Percentiles rank a stretch among this genome's conserved stretches.
phyloP scores from a whole-genome alignment of 2,888 invertebrate genomes.

The Bugulina stolonifera region DNA sequence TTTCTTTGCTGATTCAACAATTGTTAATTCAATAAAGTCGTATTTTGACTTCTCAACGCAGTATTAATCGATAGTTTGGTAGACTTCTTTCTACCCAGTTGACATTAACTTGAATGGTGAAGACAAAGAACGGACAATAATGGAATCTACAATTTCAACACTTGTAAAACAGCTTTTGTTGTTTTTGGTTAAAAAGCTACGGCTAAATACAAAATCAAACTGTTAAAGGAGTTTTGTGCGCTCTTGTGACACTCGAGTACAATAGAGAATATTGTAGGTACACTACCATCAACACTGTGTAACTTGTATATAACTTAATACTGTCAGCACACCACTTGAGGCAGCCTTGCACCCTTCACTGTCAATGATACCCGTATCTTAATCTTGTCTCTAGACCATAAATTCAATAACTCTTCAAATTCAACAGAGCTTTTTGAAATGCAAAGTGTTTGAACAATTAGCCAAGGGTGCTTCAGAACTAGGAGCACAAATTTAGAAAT shows the following conservation, averaged over 20 bases:
- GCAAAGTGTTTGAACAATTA: no score
- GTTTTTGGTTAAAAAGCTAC: constrained; percentile 16
- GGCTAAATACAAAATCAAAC: constrained; percentile 11
- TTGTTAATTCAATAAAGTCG: constrained; percentile 18
- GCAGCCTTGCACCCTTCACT: background rate
- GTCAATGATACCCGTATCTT: no score
- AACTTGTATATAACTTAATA: background rate
- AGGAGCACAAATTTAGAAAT: no score
- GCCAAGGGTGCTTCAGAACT: no score
- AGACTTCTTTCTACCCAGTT: background rate
- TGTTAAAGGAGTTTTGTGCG: background rate
- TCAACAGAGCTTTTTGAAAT: no score
- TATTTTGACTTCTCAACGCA: constrained; percentile 24
- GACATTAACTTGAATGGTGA: background rate
- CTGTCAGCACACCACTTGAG: background rate
- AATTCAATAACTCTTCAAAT: no score
- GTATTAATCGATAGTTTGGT: background rate
- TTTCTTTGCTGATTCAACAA: constrained; percentile 15
- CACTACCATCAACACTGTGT: background rate
- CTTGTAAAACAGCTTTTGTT: constrained; percentile 25
- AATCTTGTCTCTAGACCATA: no score
- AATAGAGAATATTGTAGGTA: background rate
- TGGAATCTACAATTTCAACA: constrained; percentile 23
- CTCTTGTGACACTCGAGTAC: background rate
- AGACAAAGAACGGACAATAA: background rate